phyloP scores from a whole-genome alignment of 2,797 vertebrate species.

The Podargus strigoides region DNA sequence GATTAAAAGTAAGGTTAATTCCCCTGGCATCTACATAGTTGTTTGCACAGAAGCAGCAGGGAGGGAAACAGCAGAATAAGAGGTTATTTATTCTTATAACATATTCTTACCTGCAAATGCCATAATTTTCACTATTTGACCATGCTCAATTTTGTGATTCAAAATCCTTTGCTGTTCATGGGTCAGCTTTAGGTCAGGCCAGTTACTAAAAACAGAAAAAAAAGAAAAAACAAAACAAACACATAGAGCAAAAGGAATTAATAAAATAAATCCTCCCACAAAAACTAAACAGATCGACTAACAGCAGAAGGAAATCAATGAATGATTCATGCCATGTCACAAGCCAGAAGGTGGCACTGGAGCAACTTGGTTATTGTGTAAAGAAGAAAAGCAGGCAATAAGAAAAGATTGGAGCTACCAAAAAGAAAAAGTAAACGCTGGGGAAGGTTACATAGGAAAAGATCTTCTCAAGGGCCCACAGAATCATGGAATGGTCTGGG shows the following conservation, averaged over 20 bases:
- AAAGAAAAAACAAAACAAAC: neutral
- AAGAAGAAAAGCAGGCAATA: neutral
- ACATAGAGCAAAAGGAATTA: neutral
- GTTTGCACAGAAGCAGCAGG: neutral
- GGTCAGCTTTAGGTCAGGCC: slow-evolving; percentile 72
- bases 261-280: neutral
- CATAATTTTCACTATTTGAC: slow-evolving; percentile 88
- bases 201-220: slow-evolving; percentile 6
- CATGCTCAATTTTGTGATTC: slow-evolving; percentile 78
- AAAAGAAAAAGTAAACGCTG: neutral
- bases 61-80: too few species aligned
- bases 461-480: neutral
- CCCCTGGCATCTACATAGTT: neutral
- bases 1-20: neutral
- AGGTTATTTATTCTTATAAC: rapidly evolving
- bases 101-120: slow-evolving; percentile 87
- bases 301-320: neutral
- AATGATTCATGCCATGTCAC: neutral
- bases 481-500: too few species aligned
- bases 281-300: too few species aligned
- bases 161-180: slow-evolving; percentile 88
- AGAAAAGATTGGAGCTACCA: neutral
- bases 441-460: neutral
- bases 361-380: neutral
- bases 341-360: neutral